A percentile compares a stretch with the other conserved stretches of the same genome.
These are phyloP conservation scores for Eublepharis macularius DNA, from an alignment of 2,113 vertebrate genomes.

Conservation along the genomic window DNA sequence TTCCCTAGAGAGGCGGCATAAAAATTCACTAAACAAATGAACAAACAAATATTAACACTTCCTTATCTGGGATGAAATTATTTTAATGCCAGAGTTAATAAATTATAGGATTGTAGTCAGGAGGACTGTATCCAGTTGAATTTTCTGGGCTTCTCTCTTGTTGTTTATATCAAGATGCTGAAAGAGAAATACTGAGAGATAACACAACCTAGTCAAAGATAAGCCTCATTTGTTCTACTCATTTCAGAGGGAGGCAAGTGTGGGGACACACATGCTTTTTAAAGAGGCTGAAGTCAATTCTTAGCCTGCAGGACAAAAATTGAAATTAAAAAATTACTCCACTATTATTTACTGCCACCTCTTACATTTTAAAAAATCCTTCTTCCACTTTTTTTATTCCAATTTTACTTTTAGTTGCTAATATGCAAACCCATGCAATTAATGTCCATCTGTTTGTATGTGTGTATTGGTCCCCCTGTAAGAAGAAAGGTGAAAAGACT, in stretches of 20 bases:
- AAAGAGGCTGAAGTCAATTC: background rate
- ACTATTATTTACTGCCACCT: background rate
- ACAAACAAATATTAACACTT: background rate
- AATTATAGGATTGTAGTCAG: background rate
- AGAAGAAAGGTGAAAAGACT: slow-evolving; percentile 18
- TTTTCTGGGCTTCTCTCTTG: background rate
- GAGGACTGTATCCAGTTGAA: background rate
- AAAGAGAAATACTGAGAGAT: background rate
- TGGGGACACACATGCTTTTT: no score
- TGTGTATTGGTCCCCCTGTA: slow-evolving; percentile 57
- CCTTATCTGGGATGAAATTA: background rate
- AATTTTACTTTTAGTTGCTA: background rate
- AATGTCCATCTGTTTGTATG: slow-evolving; percentile 69
- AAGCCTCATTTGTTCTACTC: no score
- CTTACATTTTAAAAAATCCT: background rate
- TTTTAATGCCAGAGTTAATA: background rate
- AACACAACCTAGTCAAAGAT: no score
- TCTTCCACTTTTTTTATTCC: background rate
- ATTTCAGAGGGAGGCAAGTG: no score
- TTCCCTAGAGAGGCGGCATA: no score
- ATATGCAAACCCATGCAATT: slow-evolving; percentile 36
- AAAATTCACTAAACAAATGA: no score
- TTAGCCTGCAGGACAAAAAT: background rate
- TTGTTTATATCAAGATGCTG: background rate
- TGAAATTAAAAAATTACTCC: background rate